These are phyloP conservation scores for Heliopora coerulea DNA, from an alignment of 92 coral and sea anemone species.

Conservation along the genomic window DNA sequence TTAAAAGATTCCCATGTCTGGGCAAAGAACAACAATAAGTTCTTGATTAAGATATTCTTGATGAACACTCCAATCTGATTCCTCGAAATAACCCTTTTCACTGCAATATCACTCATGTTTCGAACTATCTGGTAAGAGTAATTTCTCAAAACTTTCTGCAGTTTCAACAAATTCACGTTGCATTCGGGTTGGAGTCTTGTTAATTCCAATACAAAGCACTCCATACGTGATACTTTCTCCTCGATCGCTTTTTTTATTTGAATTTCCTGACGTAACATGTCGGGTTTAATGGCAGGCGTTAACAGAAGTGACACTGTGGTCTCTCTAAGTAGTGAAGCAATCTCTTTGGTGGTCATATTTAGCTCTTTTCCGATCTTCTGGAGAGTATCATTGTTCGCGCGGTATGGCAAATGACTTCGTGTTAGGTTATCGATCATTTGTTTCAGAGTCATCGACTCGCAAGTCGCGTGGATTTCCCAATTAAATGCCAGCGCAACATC, in stretches of 20 bases:
- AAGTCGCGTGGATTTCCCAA: background rate
- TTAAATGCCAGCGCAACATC: slow-evolving; percentile 25
- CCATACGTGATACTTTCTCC: slow-evolving; percentile 23
- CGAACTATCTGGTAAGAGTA: slow-evolving; percentile 3
- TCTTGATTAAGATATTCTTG: slow-evolving; percentile 4
- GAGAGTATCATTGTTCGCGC: slow-evolving; percentile 16
- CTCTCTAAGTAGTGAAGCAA: slow-evolving; percentile 22
- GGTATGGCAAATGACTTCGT: background rate
- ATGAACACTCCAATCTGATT: slow-evolving; percentile 7
- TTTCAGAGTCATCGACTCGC: slow-evolving; percentile 19
- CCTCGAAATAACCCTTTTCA: slow-evolving; percentile 17
- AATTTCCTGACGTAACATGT: background rate
- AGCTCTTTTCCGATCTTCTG: slow-evolving; percentile 8
- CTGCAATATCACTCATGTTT: slow-evolving; percentile 18
- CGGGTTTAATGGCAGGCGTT: background rate
- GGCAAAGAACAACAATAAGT: slow-evolving; percentile 20
- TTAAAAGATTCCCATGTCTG: background rate
- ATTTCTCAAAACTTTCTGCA: slow-evolving; percentile 12
- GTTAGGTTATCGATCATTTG: background rate
- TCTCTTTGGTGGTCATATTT: slow-evolving; percentile 16
- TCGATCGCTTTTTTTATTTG: slow-evolving; percentile 7
- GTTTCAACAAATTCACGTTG: slow-evolving; percentile 1
- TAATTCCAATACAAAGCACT: background rate
- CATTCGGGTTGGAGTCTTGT: slow-evolving; percentile 11
- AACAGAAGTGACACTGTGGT: slow-evolving; percentile 10